Base-by-base conservation (phyloP, 2,797 vertebrate genomes). In the Momotus momota region DNA sequence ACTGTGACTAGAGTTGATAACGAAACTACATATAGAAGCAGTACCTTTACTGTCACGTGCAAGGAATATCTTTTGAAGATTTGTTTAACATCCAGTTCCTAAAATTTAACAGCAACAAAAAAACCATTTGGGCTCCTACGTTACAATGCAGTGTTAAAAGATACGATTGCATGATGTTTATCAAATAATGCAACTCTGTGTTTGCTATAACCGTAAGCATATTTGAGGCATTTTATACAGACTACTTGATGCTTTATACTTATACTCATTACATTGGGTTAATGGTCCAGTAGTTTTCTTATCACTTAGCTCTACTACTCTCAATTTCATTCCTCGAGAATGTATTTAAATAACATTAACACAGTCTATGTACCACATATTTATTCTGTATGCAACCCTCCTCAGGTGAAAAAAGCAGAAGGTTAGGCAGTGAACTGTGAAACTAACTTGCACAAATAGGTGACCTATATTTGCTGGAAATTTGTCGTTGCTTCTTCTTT, bases 371-470 rank as follows among this genome's bases (percentile, higher is more conserved):
- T 52, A 75, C 26, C 49, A 60, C 26, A 27, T 25, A 78, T 23
- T 69, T 31, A 70, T 86, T 64, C 70, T 65, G 10, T 27, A 15
- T 55, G 64, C 33, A 80, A 14, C 11, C 29, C 9, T 95, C 33
- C 60, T 80, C 43, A 80, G 40, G 71, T 85, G 75, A 90, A 43
- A 86, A 82, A 90, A 81, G 9, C 25, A 58, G 49, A 65, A 81
- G 38, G 20, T 79, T 73, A 89, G 27, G 86, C 67, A 92, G 23
- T 54, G 90, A 95, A 88, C 72, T 86, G 54, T 72, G 40, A 92
- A 92, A 90, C 16, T 81, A 74, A 85, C 67, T 89, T 86, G 61
- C 55, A 91, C 64, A 92, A 94, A 93, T 80, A 94, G 33, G 41
- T 95, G 67, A 87, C 78, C 40, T 71, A 67, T 45, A 92, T 93